Evolutionary conservation across 2,113 vertebrate genomes (phyloP).

Genomic region (Nothobranchius furzeri): DNA sequence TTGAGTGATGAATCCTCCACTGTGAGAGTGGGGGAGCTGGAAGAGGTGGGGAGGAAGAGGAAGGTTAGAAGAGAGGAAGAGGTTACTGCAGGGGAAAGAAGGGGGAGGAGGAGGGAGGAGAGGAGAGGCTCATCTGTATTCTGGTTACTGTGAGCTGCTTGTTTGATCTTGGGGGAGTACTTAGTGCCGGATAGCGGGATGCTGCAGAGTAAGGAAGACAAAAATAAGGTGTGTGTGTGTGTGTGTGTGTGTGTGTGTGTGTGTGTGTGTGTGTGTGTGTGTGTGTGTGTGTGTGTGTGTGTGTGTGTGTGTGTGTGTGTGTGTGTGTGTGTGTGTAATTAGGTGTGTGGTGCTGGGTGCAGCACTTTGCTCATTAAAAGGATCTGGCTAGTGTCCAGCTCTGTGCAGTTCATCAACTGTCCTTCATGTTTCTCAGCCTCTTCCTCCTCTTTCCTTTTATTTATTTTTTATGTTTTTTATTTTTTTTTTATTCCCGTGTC

Average conservation of each 20-base stretch:
- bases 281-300: no score
- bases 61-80: slow-evolving; percentile 33
- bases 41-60: slow-evolving; percentile 26
- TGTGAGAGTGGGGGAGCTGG: slow-evolving; percentile 23
- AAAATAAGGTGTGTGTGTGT: slow-evolving; percentile 49
- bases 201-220: slow-evolving; percentile 59
- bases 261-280: no score
- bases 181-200: slow-evolving; percentile 68
- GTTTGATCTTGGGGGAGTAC: slow-evolving; percentile 76
- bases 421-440: slow-evolving; percentile 69
- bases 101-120: slow-evolving; percentile 44
- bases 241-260: no score
- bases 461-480: no score
- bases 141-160: slow-evolving; percentile 71
- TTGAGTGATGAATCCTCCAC: slow-evolving; percentile 28
- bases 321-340: slow-evolving; percentile 50
- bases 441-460: slow-evolving; percentile 35
- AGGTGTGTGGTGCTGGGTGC: slow-evolving; percentile 68
- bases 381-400: slow-evolving; percentile 73
- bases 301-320: slow-evolving; percentile 9
- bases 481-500: no score
- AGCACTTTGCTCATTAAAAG: slow-evolving; percentile 77
- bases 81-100: slow-evolving; percentile 63
- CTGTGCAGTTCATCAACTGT: slow-evolving; percentile 74
- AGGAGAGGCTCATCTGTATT: slow-evolving; percentile 76